Conservation (phyloP, 2,113 vertebrate species). For the Probosciger aterrimus region DNA sequence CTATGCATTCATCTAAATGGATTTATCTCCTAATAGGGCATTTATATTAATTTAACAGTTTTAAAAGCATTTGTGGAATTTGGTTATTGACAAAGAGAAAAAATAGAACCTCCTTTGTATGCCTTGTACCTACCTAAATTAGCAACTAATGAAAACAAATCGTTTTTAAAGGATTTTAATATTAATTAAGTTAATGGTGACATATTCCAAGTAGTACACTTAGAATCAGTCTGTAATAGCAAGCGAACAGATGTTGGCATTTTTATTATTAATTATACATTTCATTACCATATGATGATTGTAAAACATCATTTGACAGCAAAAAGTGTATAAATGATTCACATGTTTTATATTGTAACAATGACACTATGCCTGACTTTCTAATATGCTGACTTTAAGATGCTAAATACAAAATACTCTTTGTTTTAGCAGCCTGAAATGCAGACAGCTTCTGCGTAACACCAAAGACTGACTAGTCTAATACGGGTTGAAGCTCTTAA, state of each 20-base stretch:
- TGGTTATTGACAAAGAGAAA: conserved; percentile 32
- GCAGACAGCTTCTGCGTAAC: conserved; percentile 5
- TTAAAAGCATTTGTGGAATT: conserved; percentile 61
- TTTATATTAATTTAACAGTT: conserved; percentile 21
- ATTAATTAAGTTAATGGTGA: conserved; percentile 81
- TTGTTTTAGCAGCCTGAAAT: conserved; percentile 40
- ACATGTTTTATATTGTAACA: conserved; percentile 58
- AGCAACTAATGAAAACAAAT: conserved; percentile 79
- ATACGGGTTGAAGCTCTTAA: background rate
- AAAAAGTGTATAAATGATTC: conserved; percentile 70
- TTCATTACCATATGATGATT: conserved; percentile 84
- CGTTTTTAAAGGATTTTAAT: conserved; percentile 81
- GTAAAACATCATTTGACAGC: conserved; percentile 78
- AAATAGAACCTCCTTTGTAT: conserved; percentile 47
- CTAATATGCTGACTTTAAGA: conserved; percentile 56
- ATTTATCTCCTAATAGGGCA: conserved; percentile 41
- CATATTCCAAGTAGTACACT: conserved; percentile 76
- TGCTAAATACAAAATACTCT: conserved; percentile 41
- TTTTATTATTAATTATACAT: conserved; percentile 86
- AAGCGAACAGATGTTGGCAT: conserved; percentile 84
- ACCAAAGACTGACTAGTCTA: conserved; percentile 20
- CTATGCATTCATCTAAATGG: background rate
- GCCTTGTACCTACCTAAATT: conserved; percentile 65
- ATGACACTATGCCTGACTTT: conserved; percentile 57
- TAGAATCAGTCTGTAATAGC: conserved; percentile 75